Percentiles rank a stretch among this genome's conserved stretches.
phyloP scores from a whole-genome alignment of 2,113 vertebrate species.

The Nerophis lumbriciformis region DNA sequence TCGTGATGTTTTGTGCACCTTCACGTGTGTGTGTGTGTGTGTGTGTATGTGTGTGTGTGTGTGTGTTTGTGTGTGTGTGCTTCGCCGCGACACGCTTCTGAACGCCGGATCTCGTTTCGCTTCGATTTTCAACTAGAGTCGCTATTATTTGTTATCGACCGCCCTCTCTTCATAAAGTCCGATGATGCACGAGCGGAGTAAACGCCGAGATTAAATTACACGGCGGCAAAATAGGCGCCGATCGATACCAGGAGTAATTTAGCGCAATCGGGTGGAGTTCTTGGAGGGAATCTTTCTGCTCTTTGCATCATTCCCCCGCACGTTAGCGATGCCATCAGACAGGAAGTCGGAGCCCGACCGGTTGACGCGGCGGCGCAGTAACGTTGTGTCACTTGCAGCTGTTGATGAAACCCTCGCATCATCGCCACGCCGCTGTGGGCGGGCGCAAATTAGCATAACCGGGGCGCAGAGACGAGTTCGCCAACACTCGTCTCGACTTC shows the following conservation, averaged over 20 bases:
- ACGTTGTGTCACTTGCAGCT: conserved; percentile 50
- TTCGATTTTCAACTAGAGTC: conserved; percentile 26
- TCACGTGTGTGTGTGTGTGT: no score
- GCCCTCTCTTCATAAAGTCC: conserved; percentile 54
- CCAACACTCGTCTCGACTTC: conserved; percentile 21
- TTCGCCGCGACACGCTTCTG: conserved; percentile 16
- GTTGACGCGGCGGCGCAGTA: conserved; percentile 27
- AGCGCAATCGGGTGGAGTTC: conserved; percentile 37
- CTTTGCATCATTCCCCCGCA: conserved; percentile 51
- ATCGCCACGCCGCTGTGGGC: conserved; percentile 49
- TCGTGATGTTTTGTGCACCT: no score
- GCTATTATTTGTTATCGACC: conserved; percentile 51
- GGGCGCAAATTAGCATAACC: conserved; percentile 47
- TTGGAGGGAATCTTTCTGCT: conserved; percentile 39
- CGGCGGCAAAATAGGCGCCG: conserved; percentile 38
- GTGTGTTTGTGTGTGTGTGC: no score
- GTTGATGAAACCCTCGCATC: conserved; percentile 59
- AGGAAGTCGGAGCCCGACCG: conserved; percentile 30
- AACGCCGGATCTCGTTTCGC: conserved; percentile 42
- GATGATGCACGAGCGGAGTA: conserved; percentile 54
- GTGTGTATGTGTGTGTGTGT: no score
- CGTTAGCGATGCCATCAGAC: conserved; percentile 29
- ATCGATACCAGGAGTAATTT: conserved; percentile 51
- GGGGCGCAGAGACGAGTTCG: conserved; percentile 25
- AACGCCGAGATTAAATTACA: conserved; percentile 51